Conservation (phyloP, 2,113 vertebrate genomes). For the Oryzias woworae region DNA sequence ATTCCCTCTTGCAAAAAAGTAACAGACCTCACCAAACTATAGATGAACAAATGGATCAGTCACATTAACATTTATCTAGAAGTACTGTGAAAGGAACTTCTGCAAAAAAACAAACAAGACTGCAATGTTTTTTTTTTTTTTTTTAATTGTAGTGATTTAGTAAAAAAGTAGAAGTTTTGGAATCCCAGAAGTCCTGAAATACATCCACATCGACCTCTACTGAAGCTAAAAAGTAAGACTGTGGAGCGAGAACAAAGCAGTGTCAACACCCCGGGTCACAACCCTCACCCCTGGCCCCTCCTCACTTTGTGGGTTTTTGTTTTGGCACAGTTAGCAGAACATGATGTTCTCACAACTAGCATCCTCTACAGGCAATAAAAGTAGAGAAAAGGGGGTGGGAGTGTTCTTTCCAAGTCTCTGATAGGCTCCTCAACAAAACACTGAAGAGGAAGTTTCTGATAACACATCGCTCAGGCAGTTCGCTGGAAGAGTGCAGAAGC, state of each 20-base stretch:
- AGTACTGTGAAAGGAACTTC: too few relatives aligned
- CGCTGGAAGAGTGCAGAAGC: constrained; percentile 22
- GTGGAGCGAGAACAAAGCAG: constrained; percentile 52
- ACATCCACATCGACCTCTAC: constrained; percentile 30
- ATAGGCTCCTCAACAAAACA: constrained; percentile 70
- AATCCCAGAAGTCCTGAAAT: constrained; percentile 21
- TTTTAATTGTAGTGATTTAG: background rate
- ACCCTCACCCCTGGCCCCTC: constrained; percentile 49
- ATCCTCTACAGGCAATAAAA: constrained; percentile 50
- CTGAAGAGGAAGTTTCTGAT: constrained; percentile 49
- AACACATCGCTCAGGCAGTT: constrained; percentile 23
- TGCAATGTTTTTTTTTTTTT: too few relatives aligned
- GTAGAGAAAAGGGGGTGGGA: constrained; percentile 54
- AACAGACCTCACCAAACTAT: constrained; percentile 24
- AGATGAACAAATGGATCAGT: too few relatives aligned
- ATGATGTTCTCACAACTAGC: constrained; percentile 71
- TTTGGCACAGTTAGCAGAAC: constrained; percentile 72
- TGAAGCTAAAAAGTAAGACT: constrained; percentile 27
- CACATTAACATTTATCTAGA: too few relatives aligned
- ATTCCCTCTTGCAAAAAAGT: constrained; percentile 20
- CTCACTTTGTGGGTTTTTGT: constrained; percentile 62
- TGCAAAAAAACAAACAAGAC: too few relatives aligned
- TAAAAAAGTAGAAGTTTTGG: constrained; percentile 21
- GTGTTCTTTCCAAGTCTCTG: constrained; percentile 16
- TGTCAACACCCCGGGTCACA: constrained; percentile 68